These are phyloP conservation scores for Lepilemur ruficaudatus DNA, from an alignment of 2,797 vertebrate genomes.

Conservation along the genomic window DNA sequence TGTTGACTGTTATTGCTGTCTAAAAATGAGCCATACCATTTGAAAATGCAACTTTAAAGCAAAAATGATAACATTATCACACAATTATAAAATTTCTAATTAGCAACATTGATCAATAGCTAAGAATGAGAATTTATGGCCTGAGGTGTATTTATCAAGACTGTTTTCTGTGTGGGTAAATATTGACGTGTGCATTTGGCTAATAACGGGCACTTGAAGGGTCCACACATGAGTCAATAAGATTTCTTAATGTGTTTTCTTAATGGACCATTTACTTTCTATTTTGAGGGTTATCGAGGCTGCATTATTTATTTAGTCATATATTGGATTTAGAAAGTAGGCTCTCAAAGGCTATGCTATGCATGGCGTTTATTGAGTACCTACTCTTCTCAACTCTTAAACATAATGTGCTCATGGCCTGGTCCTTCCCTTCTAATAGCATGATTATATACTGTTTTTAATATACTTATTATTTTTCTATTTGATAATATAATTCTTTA, in stretches of 20 bases:
- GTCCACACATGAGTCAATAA: conserved; percentile 58
- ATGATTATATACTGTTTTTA: conserved; percentile 80
- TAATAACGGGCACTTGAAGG: conserved; percentile 60
- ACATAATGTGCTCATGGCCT: conserved; percentile 61
- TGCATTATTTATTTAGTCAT: conserved; percentile 78
- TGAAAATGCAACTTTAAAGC: conserved; percentile 36
- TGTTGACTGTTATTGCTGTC: neutral
- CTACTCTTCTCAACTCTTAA: conserved; percentile 70
- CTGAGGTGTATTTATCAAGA: conserved; percentile 57
- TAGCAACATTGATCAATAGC: conserved; percentile 35
- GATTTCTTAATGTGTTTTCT: conserved; percentile 67
- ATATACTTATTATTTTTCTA: conserved; percentile 82
- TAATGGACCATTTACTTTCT: conserved; percentile 78
- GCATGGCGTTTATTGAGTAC: conserved; percentile 66
- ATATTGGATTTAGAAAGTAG: conserved; percentile 69
- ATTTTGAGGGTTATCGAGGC: conserved; percentile 73
- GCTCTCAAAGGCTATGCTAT: conserved; percentile 51
- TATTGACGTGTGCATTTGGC: conserved; percentile 55
- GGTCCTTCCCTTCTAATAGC: conserved; percentile 70
- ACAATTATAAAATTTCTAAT: conserved; percentile 55
- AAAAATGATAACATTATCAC: conserved; percentile 15
- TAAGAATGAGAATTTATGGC: conserved; percentile 31
- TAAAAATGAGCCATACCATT: conserved; percentile 23
- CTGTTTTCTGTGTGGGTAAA: conserved; percentile 56
- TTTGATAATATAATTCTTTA: conserved; percentile 81